Base-by-base conservation (phyloP, 2,888 invertebrate genomes). In the Dolomedes plantarius region DNA sequence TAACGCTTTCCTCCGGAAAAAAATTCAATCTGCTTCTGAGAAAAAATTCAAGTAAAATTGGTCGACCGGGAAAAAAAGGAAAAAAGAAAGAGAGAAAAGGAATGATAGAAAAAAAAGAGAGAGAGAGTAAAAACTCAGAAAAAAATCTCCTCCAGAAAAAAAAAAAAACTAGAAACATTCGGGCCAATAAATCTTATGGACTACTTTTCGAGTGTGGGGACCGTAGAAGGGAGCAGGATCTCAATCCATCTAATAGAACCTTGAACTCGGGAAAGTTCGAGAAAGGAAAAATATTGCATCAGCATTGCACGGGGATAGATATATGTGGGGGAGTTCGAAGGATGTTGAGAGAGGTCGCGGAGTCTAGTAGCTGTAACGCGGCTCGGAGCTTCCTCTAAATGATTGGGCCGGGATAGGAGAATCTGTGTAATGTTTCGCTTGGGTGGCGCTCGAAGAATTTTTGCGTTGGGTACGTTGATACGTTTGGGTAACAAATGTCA, bases 181-280 rank as follows among this genome's bases (percentile, higher is more conserved):
- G 46, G 67, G 32, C 75, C 29, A 75, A 83, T 83, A 83, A 83
- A 83, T 83, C 83, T 83, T 65, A 50, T 9, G 23, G 16, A n/a
- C 29, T 31, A n/a, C 9, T 16, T 46, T 16, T 46, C 7, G 13
- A 46, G 46, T 13, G n/a, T 29, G 31, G 65, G 72, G 65, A 77
- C 69, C 31, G 36, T 13, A 64, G 16, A 67, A 50, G 77, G 82
- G 65, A 77, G 69, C 77, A 83, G 77, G 83, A 83, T 83, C 76
- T 77, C 56, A 64, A 76, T 82, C 39, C 62, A 62, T 39, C 82
- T 81, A 77, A 83, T 77, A 67, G 76, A 83, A 77, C 83, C 83
- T 83, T 83, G 83, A 83, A 83, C 83, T 83, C 83, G 62, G 74
- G 76, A 82, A 76, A 46, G 75, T 75, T 75, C 62, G 19, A 31